phyloP scores from a whole-genome alignment of 92 coral and sea anemone species.

The Porites cylindrica region DNA sequence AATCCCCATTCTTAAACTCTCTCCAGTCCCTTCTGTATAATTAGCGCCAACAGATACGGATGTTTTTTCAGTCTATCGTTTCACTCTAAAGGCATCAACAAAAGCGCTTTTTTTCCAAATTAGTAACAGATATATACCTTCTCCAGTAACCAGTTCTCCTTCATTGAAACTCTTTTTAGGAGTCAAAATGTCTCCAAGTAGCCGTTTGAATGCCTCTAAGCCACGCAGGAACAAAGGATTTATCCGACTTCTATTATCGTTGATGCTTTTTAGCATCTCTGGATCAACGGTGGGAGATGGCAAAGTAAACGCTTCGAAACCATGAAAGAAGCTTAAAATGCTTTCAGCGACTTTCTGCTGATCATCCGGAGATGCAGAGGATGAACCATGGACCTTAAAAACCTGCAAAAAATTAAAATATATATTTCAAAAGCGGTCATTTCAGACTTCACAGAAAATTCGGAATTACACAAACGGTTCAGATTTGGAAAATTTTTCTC shows the following conservation, averaged over 20 bases:
- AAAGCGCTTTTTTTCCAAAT: not conserved
- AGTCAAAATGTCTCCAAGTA: slow-evolving; percentile 27
- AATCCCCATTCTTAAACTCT: no score
- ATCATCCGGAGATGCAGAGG: not conserved
- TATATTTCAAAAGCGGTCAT: no score
- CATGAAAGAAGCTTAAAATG: slow-evolving; percentile 74
- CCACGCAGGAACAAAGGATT: slow-evolving; percentile 59
- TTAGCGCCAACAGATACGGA: no score
- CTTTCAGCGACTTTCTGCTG: slow-evolving; percentile 64
- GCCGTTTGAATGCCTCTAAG: slow-evolving; percentile 30
- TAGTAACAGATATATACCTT: slow-evolving; percentile 40
- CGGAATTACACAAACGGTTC: no score
- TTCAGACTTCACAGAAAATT: no score
- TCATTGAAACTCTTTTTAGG: slow-evolving; percentile 66
- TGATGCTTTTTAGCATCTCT: slow-evolving; percentile 45
- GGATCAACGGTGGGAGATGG: slow-evolving; percentile 80
- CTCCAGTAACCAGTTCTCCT: slow-evolving; percentile 77
- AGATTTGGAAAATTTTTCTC: no score
- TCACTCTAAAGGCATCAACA: no score
- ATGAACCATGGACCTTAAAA: slow-evolving; percentile 16
- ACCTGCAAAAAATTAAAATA: not conserved
- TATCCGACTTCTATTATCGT: slow-evolving; percentile 1
- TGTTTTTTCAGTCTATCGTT: not conserved
- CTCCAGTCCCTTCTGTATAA: no score
- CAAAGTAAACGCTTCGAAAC: slow-evolving; percentile 77